Evolutionary conservation across 2,888 invertebrate genomes (phyloP), one percentile per base, ranked within the genome.

Genomic region (Xestia xanthographa): DNA sequence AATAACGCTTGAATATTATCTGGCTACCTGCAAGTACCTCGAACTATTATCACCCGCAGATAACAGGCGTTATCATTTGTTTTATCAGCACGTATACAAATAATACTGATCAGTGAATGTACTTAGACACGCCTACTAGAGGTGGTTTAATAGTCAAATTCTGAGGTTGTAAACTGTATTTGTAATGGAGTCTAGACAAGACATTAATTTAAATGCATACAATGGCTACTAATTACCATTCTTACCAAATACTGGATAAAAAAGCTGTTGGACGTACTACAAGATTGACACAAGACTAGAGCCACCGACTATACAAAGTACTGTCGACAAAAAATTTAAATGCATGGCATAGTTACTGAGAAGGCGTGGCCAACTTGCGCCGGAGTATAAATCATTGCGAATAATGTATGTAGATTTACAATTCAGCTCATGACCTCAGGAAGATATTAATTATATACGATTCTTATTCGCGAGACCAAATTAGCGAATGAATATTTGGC

Each of bases 401-500:
- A 71, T 80, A 85, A 83, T 79, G 73, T 79, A 75, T 77, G 77
- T 73, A 76, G 70, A 81, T 88, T 90, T 88, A 85, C 77, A 87
- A 94, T 94, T 93, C 93, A 88, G 88, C 84, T 83, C 92, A 90
- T 90, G 92, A 87, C 62, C 85, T 77, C 43, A 72, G 79, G 72
- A 89, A 86, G 88, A 90, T 90, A 41, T 41, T 41, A 41, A 41
- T 41, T 41, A 90, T 91, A 56, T 74, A 90, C 80, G 86, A 85
- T 82, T 86, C 74, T 82, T 83, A 84, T 84, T 78, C 73, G 77
- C 72, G 75, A 65, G 73, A 87, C 87, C 87, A 87, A 92, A 92
- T 92, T 88, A 89, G 86, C 83, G 84, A 71, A 82, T 87, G 85
- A 82, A 78, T 84, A 69, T 89, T 89, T 90, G 92, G 91, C 91